Percentiles rank a stretch among this genome's conserved stretches.
These are phyloP conservation scores for Pangasius mekongensis DNA, from an alignment of 2,797 vertebrate species.

Conservation along the genomic window DNA sequence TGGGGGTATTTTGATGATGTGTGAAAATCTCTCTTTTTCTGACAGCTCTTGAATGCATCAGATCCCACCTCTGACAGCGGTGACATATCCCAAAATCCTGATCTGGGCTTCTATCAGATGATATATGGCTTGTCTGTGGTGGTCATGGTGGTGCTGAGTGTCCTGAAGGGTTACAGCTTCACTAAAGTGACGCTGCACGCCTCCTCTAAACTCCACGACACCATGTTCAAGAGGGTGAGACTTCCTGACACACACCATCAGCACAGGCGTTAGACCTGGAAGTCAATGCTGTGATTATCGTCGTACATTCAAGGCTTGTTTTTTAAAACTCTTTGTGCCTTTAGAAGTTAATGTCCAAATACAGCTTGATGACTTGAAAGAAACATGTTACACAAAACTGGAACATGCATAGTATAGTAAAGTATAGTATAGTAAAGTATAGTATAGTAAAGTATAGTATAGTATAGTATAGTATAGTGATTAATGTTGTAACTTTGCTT, in stretches of 20 bases:
- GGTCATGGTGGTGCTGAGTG: conserved; percentile 61
- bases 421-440: neutral
- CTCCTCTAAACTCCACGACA: conserved; percentile 74
- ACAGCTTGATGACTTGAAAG: neutral
- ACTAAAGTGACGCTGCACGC: conserved; percentile 73
- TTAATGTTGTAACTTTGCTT: neutral
- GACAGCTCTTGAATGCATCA: conserved; percentile 16
- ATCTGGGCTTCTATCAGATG: conserved; percentile 71
- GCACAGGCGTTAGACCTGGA: neutral
- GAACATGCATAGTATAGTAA: neutral
- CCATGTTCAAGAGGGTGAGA: conserved; percentile 77
- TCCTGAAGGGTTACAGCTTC: conserved; percentile 72
- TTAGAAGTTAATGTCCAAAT: neutral
- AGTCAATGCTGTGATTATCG: neutral
- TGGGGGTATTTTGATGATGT: neutral
- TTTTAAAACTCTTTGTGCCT: neutral
- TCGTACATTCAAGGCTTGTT: neutral
- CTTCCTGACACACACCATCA: neutral
- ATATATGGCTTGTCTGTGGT: conserved; percentile 68
- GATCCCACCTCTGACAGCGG: conserved; percentile 17
- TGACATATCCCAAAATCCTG: conserved; percentile 66
- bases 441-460: neutral
- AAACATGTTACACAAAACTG: neutral
- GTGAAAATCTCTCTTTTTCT: neutral
- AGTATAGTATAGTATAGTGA: neutral